These are phyloP conservation scores for Drosophila fulvimacula DNA, from an alignment of 2,888 invertebrate genomes.

Conservation along the genomic window DNA sequence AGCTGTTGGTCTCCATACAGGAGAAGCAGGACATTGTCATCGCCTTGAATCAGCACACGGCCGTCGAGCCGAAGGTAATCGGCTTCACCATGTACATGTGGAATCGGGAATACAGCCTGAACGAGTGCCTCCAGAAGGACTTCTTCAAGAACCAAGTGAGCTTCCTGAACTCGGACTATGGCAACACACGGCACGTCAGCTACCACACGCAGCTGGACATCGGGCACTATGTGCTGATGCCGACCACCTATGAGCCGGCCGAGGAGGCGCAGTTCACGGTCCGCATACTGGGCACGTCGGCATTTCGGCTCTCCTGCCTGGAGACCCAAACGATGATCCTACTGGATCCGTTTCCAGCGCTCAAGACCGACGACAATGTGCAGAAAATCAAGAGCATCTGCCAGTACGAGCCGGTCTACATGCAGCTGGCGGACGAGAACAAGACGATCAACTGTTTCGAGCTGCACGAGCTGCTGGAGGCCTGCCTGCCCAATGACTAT, in stretches of 20 bases:
- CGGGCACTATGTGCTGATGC: conserved; percentile 93
- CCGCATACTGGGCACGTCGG: conserved; percentile 91
- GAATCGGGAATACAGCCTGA: conserved; percentile 82
- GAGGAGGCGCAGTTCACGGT: conserved; percentile 95
- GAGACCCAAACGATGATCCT: conserved; percentile 86
- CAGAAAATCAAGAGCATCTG: conserved; percentile 83
- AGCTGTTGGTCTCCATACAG: conserved; percentile 91
- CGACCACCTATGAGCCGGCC: conserved; percentile 95
- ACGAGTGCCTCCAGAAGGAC: conserved; percentile 91
- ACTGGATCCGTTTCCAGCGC: conserved; percentile 83
- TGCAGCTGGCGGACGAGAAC: conserved; percentile 96
- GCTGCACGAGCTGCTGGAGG: conserved; percentile 94
- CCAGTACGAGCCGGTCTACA: conserved; percentile 95
- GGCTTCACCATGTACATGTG: conserved; percentile 93
- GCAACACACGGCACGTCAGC: conserved; percentile 95
- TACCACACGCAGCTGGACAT: conserved; percentile 91
- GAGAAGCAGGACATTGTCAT: conserved; percentile 94
- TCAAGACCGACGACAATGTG: conserved; percentile 86
- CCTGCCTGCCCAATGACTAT: conserved; percentile 96
- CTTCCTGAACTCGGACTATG: conserved; percentile 94
- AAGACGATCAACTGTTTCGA: conserved; percentile 95
- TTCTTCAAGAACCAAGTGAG: conserved; percentile 95
- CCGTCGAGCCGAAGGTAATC: conserved; percentile 96
- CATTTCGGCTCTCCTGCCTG: conserved; percentile 90
- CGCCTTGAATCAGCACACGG: conserved; percentile 94